A percentile compares a stretch with the other conserved stretches of the same genome.
Conservation (phyloP, 2,113 vertebrate genomes). For the Protobothrops flavoviridis region DNA sequence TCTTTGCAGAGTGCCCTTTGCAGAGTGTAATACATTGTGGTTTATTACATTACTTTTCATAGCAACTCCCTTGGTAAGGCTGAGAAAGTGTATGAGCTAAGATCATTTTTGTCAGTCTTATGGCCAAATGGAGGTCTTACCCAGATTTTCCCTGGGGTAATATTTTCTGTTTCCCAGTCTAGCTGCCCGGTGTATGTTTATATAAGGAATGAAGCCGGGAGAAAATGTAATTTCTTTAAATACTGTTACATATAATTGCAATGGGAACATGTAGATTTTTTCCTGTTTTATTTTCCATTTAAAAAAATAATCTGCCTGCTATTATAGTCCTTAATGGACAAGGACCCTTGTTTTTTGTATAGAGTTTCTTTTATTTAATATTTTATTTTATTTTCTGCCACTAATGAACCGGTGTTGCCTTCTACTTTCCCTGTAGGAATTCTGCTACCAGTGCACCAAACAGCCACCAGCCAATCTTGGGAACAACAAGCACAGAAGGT, state of each 20-base stretch:
- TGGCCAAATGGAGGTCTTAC: not conserved
- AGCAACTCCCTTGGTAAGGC: too few relatives aligned
- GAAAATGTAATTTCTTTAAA: not conserved
- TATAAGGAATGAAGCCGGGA: not conserved
- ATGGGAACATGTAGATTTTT: not conserved
- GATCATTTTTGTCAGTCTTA: not conserved
- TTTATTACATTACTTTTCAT: not conserved
- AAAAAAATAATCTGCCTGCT: not conserved
- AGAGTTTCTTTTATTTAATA: not conserved
- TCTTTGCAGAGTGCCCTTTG: not conserved
- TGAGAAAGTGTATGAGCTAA: not conserved
- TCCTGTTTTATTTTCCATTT: not conserved
- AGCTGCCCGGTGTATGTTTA: not conserved
- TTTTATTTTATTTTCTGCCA: not conserved
- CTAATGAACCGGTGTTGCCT: not conserved
- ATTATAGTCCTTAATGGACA: not conserved
- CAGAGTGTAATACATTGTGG: not conserved
- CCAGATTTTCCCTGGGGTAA: not conserved
- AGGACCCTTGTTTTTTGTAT: not conserved
- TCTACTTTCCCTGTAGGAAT: not conserved
- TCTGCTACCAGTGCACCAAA: not conserved
- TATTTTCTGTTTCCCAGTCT: not conserved
- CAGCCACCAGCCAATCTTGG: not conserved
- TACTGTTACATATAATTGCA: not conserved
- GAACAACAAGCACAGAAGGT: not conserved